phyloP scores from a whole-genome alignment of 2,888 invertebrate species.

The Cephus spinipes region DNA sequence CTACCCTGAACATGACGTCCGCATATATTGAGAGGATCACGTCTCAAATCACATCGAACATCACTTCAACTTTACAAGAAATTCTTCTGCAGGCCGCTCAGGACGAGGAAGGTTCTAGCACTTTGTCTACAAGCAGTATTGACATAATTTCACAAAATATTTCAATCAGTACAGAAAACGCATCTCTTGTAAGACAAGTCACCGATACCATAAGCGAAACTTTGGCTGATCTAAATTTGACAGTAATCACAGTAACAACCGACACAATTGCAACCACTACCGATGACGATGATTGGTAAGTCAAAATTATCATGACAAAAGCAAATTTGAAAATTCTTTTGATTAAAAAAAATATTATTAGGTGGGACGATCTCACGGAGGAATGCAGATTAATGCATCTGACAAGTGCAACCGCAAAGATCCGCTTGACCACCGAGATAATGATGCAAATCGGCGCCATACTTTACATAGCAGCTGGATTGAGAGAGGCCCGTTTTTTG shows the following conservation, averaged over 20 bases:
- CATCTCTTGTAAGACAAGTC: slow-evolving; percentile 3
- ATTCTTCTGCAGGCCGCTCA: slow-evolving; percentile 20
- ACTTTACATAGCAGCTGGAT: slow-evolving; percentile 85
- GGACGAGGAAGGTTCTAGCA: neutral
- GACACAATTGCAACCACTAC: neutral
- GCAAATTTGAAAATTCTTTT: neutral
- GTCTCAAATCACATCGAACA: slow-evolving; percentile 44
- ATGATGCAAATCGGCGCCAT: slow-evolving; percentile 85
- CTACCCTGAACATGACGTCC: slow-evolving; percentile 38
- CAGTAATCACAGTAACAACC: neutral
- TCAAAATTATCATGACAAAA: neutral
- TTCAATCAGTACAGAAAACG: slow-evolving; percentile 10
- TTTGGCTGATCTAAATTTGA: neutral
- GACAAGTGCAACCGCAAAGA: slow-evolving; percentile 72
- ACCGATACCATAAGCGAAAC: neutral
- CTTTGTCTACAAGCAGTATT: neutral
- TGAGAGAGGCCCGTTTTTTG: slow-evolving; percentile 90
- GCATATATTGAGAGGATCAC: slow-evolving; percentile 41
- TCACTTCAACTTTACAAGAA: slow-evolving; percentile 44
- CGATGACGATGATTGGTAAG: slow-evolving; percentile 71
- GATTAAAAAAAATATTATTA: slow-evolving; percentile 20
- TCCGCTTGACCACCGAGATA: slow-evolving; percentile 83
- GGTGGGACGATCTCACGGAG: slow-evolving; percentile 79
- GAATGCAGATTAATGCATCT: slow-evolving; percentile 80
- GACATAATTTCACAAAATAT: neutral